A percentile compares a stretch with the other conserved stretches of the same genome.
Evolutionary conservation across 2,888 invertebrate species (phyloP).

Genomic region (Xanthorhoe spadicearia): DNA sequence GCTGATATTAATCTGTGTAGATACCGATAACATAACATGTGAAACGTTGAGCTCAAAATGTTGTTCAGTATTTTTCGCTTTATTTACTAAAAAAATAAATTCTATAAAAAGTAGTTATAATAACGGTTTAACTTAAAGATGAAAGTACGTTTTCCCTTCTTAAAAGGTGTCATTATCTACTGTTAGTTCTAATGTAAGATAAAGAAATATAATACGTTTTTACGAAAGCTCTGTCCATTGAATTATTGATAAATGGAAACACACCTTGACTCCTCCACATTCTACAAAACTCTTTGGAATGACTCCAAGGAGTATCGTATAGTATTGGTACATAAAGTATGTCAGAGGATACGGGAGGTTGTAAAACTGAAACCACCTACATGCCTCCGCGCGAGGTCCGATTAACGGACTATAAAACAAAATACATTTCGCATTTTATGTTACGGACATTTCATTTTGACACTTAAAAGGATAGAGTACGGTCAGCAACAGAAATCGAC

Average conservation of each 20-base stretch:
- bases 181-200: too few species aligned
- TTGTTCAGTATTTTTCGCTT: background rate
- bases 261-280: too few species aligned
- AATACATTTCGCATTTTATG: constrained; percentile 25
- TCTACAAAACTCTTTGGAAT: too few species aligned
- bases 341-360: background rate
- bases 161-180: too few species aligned
- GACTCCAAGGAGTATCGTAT: too few species aligned
- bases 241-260: too few species aligned
- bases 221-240: too few species aligned
- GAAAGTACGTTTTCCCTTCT: too few species aligned
- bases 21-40: constrained; percentile 10
- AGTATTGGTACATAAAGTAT: background rate
- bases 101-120: too few species aligned
- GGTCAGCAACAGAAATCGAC: background rate
- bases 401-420: constrained; percentile 26
- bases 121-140: too few species aligned
- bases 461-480: background rate
- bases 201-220: too few species aligned
- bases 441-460: constrained; percentile 23
- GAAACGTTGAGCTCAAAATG: background rate
- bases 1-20: constrained; percentile 6
- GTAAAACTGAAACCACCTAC: constrained; percentile 8
- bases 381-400: constrained; percentile 10
- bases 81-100: too few species aligned